Conservation (phyloP, 2,888 invertebrate species). For the Boloria selene region DNA sequence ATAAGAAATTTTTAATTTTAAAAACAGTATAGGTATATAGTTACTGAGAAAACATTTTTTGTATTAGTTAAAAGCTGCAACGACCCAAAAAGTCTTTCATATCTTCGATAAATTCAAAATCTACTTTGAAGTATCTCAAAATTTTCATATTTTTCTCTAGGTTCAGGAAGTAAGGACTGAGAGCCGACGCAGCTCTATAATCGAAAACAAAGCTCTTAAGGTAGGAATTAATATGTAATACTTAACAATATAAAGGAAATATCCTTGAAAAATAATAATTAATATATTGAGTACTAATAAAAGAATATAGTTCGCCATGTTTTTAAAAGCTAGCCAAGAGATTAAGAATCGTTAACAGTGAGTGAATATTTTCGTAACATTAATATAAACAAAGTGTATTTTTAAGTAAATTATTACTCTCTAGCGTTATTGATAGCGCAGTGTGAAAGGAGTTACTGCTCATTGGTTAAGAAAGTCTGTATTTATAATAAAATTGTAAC, state of each 20-base stretch:
- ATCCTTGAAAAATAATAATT: not conserved
- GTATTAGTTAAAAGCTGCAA: not conserved
- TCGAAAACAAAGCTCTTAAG: conserved; percentile 72
- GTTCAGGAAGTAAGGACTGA: conserved; percentile 63
- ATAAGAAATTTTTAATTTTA: too few relatives aligned
- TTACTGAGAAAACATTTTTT: too few relatives aligned
- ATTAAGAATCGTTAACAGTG: not conserved
- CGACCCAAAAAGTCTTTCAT: not conserved
- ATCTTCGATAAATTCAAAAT: not conserved
- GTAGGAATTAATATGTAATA: conserved; percentile 45
- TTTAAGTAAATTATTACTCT: conserved; percentile 8
- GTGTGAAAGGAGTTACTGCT: conserved; percentile 1
- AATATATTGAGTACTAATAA: not conserved
- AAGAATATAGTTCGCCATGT: not conserved
- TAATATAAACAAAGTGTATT: not conserved
- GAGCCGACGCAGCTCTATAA: conserved; percentile 70
- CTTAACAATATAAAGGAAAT: not conserved
- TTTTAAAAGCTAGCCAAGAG: too few relatives aligned
- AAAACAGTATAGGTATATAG: too few relatives aligned
- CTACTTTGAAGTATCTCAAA: not conserved
- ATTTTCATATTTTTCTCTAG: conserved; percentile 44
- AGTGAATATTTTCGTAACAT: conserved; percentile 1
- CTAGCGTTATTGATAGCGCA: not conserved
- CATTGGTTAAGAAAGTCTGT: conserved; percentile 8
- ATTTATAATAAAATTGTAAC: too few relatives aligned